phyloP scores from a whole-genome alignment of 2,797 vertebrate species.

The Malacoraja senta region DNA sequence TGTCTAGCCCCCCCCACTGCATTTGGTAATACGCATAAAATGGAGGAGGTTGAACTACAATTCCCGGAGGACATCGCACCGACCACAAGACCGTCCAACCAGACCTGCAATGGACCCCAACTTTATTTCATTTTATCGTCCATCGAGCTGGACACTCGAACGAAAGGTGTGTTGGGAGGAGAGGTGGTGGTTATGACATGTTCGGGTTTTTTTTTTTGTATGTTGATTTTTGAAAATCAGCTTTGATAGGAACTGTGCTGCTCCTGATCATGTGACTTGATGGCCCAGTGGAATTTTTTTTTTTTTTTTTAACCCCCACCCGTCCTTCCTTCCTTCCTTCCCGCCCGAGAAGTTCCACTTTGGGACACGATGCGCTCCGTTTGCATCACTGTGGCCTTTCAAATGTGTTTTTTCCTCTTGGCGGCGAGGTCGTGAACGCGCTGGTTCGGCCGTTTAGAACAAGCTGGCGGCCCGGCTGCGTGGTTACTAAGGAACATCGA shows the following conservation, averaged over 20 bases:
- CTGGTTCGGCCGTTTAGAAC: neutral
- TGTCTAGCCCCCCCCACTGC: too few species aligned
- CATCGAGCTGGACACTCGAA: neutral
- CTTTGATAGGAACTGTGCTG: neutral
- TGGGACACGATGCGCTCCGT: neutral
- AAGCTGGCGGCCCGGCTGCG: neutral
- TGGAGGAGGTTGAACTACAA: neutral
- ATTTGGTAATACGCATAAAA: too few species aligned
- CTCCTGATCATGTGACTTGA: neutral
- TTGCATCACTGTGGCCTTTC: neutral
- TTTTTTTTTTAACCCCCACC: neutral
- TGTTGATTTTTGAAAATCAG: neutral
- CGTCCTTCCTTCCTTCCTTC: too few species aligned
- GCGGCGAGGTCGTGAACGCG: neutral
- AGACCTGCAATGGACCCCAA: too few species aligned
- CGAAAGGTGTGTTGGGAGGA: constrained; percentile 16
- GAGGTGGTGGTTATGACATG: neutral
- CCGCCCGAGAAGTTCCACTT: too few species aligned
- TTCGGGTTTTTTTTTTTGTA: neutral
- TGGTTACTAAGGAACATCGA: constrained; percentile 5
- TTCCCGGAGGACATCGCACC: neutral
- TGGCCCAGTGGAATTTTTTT: neutral
- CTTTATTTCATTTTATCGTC: too few species aligned
- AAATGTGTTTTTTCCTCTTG: neutral
- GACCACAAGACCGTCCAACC: too few species aligned